These are phyloP conservation scores for Mythimna impura DNA, from an alignment of 2,888 invertebrate genomes.

Conservation along the genomic window DNA sequence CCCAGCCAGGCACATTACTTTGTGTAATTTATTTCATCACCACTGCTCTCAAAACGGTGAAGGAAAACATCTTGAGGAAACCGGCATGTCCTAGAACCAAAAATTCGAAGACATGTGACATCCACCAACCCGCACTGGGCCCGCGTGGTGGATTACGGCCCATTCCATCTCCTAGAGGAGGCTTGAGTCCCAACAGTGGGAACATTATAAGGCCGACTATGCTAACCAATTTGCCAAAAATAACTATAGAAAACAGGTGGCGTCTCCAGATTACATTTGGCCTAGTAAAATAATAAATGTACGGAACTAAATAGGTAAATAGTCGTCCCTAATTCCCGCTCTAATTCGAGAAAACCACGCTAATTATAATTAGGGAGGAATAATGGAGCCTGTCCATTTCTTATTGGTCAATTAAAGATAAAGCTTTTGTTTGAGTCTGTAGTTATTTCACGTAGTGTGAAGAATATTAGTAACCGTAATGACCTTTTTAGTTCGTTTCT, in stretches of 20 bases:
- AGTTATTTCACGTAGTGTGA: constrained; percentile 45
- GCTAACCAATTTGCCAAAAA: not conserved
- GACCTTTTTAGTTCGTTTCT: too few relatives aligned
- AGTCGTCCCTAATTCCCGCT: not conserved
- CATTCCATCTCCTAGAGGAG: too few relatives aligned
- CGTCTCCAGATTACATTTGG: not conserved
- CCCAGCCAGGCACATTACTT: too few relatives aligned
- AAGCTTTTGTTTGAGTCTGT: constrained; percentile 12
- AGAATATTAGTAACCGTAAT: constrained; percentile 14
- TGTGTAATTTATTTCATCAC: too few relatives aligned
- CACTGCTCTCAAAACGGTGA: too few relatives aligned
- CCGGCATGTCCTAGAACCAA: too few relatives aligned
- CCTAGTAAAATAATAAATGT: constrained; percentile 4
- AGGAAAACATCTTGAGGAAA: too few relatives aligned
- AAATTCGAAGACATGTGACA: too few relatives aligned
- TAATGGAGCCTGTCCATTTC: constrained; percentile 12
- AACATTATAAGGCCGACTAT: too few relatives aligned
- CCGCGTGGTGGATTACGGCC: too few relatives aligned
- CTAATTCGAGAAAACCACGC: constrained; percentile 13
- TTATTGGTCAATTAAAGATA: constrained; percentile 41
- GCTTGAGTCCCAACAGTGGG: too few relatives aligned
- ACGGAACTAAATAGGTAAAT: not conserved
- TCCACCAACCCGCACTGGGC: too few relatives aligned
- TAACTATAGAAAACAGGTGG: not conserved
- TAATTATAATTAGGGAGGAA: constrained; percentile 44